These are phyloP conservation scores for Formica selysi DNA, from an alignment of 1,140 invertebrate species.

Conservation along the genomic window DNA sequence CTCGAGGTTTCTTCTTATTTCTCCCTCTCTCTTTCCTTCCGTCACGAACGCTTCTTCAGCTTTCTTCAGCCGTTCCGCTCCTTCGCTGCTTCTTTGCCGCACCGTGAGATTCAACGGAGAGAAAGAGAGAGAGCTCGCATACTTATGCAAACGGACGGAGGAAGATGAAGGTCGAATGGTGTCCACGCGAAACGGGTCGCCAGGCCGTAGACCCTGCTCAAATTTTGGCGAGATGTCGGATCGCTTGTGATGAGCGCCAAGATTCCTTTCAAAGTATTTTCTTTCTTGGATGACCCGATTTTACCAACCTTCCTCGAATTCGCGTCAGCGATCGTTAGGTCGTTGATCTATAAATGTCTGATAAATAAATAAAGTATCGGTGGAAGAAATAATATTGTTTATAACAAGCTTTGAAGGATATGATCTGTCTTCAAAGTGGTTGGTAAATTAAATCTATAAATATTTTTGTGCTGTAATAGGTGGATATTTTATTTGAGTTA, in stretches of 20 bases:
- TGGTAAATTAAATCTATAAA: background rate
- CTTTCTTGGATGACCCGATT: slow-evolving; percentile 1
- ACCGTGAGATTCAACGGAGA: slow-evolving; percentile 13
- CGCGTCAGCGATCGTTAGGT: slow-evolving; percentile 29
- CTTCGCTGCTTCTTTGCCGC: slow-evolving; percentile 48
- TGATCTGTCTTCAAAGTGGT: background rate
- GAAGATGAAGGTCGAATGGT: slow-evolving; percentile 43
- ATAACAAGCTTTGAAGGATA: background rate
- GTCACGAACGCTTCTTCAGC: slow-evolving; percentile 6
- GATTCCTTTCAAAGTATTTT: background rate
- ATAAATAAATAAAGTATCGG: background rate
- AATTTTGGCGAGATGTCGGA: slow-evolving; percentile 50
- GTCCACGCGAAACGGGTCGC: slow-evolving; percentile 41
- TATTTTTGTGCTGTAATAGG: background rate
- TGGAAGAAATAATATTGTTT: background rate
- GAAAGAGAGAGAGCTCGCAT: slow-evolving; percentile 22
- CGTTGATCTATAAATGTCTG: slow-evolving; percentile 10
- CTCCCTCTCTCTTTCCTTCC: background rate
- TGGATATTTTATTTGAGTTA: background rate
- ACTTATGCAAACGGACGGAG: slow-evolving; percentile 28
- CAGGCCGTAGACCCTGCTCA: slow-evolving; percentile 44
- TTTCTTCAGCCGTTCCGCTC: slow-evolving; percentile 26
- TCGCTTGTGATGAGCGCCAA: background rate
- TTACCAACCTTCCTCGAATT: background rate
- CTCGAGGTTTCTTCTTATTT: slow-evolving; percentile 47